Evolutionary conservation across 2,888 invertebrate species (phyloP).

Genomic region (Ichneumoninae sp.): DNA sequence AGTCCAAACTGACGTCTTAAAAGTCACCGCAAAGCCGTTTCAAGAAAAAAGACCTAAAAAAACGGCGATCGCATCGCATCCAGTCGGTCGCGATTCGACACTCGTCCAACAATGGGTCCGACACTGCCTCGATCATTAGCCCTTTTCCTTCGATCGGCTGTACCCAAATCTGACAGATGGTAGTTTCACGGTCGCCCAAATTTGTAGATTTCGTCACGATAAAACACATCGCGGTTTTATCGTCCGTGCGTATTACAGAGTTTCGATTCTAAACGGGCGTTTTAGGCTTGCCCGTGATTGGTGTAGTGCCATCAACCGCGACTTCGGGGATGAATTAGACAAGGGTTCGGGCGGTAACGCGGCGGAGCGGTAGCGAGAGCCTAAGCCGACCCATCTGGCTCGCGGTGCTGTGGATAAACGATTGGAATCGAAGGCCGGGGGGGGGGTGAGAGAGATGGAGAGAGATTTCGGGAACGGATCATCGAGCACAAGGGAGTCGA

Average conservation of each 20-base stretch:
- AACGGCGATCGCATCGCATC: too few species aligned
- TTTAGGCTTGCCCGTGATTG: slow-evolving; percentile 20
- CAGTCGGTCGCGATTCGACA: too few species aligned
- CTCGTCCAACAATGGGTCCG: too few species aligned
- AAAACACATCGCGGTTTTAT: slow-evolving; percentile 36
- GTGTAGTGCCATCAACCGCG: slow-evolving; percentile 29
- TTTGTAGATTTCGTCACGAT: neutral
- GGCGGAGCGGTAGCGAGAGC: slow-evolving; percentile 18
- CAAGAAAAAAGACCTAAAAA: too few species aligned
- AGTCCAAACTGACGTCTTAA: too few species aligned
- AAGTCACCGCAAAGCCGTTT: too few species aligned
- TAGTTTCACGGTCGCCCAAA: neutral
- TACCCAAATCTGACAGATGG: neutral
- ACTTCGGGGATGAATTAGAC: slow-evolving; percentile 69
- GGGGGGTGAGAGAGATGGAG: neutral
- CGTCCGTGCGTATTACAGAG: neutral
- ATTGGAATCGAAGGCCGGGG: slow-evolving; percentile 68
- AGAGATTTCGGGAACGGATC: slow-evolving; percentile 71
- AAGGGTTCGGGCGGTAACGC: slow-evolving; percentile 66
- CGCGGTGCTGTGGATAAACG: slow-evolving; percentile 71
- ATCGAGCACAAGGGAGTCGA: slow-evolving; percentile 67
- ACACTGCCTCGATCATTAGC: neutral
- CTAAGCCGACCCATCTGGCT: slow-evolving; percentile 73
- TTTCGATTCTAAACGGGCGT: slow-evolving; percentile 1
- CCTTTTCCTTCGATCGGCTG: neutral